These are phyloP conservation scores for Drosophila rubida DNA, from an alignment of 2,888 invertebrate species.

Conservation along the genomic window DNA sequence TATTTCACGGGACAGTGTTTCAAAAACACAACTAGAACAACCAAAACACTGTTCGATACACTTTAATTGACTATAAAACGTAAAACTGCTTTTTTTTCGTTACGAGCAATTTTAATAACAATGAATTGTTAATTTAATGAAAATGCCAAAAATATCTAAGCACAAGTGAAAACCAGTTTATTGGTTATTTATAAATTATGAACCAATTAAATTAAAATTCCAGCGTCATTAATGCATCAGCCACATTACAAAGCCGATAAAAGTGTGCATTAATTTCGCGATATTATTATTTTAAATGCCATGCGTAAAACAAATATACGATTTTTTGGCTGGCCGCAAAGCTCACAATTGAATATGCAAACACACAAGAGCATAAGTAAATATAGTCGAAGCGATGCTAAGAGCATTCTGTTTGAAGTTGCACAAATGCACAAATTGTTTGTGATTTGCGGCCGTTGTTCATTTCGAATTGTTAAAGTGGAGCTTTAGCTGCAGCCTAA, in stretches of 20 bases:
- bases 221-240: not conserved
- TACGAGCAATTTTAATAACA: not conserved
- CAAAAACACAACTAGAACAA: no score
- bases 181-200: not conserved
- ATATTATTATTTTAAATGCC: not conserved
- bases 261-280: not conserved
- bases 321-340: slow-evolving; percentile 68
- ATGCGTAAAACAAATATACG: not conserved
- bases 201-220: slow-evolving; percentile 1
- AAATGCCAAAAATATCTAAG: not conserved
- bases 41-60: no score
- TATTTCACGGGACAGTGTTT: slow-evolving; percentile 1
- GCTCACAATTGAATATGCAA: slow-evolving; percentile 56
- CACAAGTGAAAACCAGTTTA: not conserved
- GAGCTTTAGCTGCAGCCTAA: slow-evolving; percentile 10
- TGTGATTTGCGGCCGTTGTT: slow-evolving; percentile 62
- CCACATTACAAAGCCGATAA: not conserved
- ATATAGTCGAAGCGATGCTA: not conserved
- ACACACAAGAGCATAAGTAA: not conserved
- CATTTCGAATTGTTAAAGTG: slow-evolving; percentile 20
- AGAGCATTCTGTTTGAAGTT: slow-evolving; percentile 49
- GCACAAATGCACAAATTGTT: slow-evolving; percentile 43
- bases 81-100: not conserved
- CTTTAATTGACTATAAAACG: no score
- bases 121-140: not conserved